These are phyloP conservation scores for Hippocampus mohnikei DNA, from an alignment of 2,113 vertebrate genomes.

Conservation along the genomic window DNA sequence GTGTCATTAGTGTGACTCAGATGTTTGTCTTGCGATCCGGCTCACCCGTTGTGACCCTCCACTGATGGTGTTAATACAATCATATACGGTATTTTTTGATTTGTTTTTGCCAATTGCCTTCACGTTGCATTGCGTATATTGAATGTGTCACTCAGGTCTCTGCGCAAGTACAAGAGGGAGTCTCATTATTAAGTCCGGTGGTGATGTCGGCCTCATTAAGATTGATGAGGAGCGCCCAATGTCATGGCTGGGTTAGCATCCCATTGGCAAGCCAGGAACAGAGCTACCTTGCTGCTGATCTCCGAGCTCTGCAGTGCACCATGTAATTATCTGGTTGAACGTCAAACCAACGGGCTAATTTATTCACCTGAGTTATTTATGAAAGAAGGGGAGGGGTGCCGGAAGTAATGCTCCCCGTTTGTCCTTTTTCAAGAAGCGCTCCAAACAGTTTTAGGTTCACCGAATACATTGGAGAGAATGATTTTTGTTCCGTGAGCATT, in stretches of 20 bases:
- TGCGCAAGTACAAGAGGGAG: conserved; percentile 14
- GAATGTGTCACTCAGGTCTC: conserved; percentile 21
- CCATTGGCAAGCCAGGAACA: conserved; percentile 50
- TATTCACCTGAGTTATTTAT: conserved; percentile 73
- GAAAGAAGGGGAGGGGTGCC: conserved; percentile 4
- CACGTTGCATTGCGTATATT: conserved; percentile 6
- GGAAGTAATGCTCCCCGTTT: conserved; percentile 53
- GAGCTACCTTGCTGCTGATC: conserved; percentile 40
- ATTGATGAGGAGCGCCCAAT: conserved; percentile 67
- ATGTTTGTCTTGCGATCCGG: too few species aligned
- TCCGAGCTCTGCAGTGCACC: conserved; percentile 40
- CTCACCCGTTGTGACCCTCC: too few species aligned
- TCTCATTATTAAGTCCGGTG: conserved; percentile 61
- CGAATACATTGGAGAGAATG: conserved; percentile 15
- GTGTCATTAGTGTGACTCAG: too few species aligned
- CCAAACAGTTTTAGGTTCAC: conserved; percentile 32
- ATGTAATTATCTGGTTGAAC: conserved; percentile 70
- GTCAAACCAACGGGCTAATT: conserved; percentile 69
- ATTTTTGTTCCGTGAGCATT: background rate
- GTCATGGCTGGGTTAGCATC: conserved; percentile 69
- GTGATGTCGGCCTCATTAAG: conserved; percentile 66
- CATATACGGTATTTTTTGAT: background rate
- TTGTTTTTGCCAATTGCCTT: background rate
- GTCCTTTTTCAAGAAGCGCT: conserved; percentile 48
- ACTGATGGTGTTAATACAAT: background rate